Conservation (phyloP, 2,888 invertebrate genomes). For the Unio delphinus region DNA sequence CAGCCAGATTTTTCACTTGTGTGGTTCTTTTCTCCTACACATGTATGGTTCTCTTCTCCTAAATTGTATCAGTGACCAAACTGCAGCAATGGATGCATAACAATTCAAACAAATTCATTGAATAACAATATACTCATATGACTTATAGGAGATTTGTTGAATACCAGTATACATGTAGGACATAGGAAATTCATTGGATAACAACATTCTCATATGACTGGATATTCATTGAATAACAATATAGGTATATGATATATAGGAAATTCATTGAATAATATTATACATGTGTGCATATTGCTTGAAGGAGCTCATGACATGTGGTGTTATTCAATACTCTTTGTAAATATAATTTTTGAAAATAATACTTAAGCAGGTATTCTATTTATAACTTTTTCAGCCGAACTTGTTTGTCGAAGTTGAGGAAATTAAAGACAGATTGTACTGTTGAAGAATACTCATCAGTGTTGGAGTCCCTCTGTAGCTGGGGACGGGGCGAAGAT, state of each 20-base stretch:
- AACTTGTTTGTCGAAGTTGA: constrained; percentile 53
- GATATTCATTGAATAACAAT: constrained; percentile 1
- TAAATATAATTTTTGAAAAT: not conserved
- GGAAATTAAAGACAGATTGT: constrained; percentile 35
- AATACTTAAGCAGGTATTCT: not conserved
- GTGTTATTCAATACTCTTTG: not conserved
- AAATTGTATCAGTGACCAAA: too few relatives aligned
- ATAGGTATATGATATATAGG: not conserved
- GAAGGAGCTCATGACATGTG: not conserved
- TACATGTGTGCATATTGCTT: not conserved
- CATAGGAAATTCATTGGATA: too few relatives aligned
- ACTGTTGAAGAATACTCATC: constrained; percentile 39
- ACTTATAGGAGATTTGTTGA: not conserved
- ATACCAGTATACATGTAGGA: not conserved
- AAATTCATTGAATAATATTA: not conserved
- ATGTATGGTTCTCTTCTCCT: too few relatives aligned
- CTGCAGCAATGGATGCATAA: too few relatives aligned
- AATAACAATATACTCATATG: too few relatives aligned
- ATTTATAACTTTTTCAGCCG: constrained; percentile 38
- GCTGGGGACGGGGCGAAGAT: constrained; percentile 48
- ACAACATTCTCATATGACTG: too few relatives aligned
- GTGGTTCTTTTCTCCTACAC: too few relatives aligned
- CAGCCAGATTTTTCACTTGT: too few relatives aligned
- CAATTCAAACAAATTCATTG: too few relatives aligned
- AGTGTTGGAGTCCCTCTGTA: constrained; percentile 53